Evolutionary conservation across 2,113 vertebrate genomes (phyloP).

Genomic region (Odocoileus hemionus): DNA sequence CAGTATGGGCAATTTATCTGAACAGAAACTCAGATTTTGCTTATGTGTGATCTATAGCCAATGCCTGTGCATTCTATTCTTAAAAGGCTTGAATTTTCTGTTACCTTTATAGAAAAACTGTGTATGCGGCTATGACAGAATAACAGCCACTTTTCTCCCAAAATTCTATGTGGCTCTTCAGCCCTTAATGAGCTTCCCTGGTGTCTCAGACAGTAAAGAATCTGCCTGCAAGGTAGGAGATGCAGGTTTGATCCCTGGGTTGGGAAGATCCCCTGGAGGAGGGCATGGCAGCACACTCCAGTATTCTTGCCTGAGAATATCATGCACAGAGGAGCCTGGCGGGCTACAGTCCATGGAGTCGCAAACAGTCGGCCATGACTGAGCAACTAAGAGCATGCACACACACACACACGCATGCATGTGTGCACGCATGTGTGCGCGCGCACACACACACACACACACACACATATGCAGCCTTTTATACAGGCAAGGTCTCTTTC

Average conservation of each 20-base stretch:
- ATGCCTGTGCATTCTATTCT: neutral
- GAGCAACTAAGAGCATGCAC: neutral
- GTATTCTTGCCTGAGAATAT: neutral
- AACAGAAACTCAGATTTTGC: neutral
- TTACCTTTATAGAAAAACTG: neutral
- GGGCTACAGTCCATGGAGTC: neutral
- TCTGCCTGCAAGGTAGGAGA: neutral
- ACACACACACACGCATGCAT: rapidly evolving
- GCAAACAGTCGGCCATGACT: neutral
- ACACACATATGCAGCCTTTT: neutral
- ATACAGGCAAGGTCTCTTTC: neutral
- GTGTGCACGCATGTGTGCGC: rapidly evolving
- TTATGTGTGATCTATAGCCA: neutral
- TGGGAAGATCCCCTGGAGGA: neutral
- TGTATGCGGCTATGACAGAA: neutral
- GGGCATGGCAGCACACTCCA: neutral
- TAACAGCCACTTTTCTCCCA: neutral
- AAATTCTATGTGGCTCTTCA: neutral
- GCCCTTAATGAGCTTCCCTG: neutral
- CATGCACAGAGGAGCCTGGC: neutral
- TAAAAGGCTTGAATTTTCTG: neutral
- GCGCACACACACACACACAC: neutral
- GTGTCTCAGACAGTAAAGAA: neutral
- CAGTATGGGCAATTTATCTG: neutral
- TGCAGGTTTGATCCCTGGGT: neutral